Base-by-base conservation (phyloP, 2,113 vertebrate species). In the Sphaerodactylus townsendi region DNA sequence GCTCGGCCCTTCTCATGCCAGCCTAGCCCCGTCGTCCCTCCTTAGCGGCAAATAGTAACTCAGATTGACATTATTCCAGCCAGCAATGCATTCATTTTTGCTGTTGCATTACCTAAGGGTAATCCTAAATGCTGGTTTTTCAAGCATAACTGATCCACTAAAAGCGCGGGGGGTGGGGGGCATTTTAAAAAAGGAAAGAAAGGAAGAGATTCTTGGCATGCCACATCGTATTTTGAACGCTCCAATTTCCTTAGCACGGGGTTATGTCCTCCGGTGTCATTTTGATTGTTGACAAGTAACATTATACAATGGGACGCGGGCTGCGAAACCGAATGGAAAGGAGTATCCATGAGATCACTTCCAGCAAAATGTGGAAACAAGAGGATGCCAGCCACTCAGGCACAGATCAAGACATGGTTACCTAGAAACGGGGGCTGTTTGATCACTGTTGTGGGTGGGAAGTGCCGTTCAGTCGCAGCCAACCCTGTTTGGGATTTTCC, bases 21-120 rank as follows among this genome's bases (percentile, higher is more conserved):
- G 93, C 94, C n/a, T 74, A 83, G 86, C 92, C 91, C 91, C 88
- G 90, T 93, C 91, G 72, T 62, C 11, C 0, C 90, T 90, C 86
- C 84, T 94, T 91, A 79, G 69, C 82, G 80, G 88, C 86, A 86
- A 92, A 87, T 82, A 77, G 81, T 93, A 96, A 96, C 93, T 94
- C 90, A 44, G 80, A 68, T 83, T 95, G 95, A 94, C 95, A 93
- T 89, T 83, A 3, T 74, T 79, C 82, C 87, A 90, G 73, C 83
- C 78, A 77, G 87, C 88, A 85, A 94, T 0, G 0, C 77, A 88
- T 62, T 28, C 59, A 10, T 62, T 25, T 62, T 74, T 93, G 88
- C 93, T 91, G 91, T 90, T 93, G 91, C 95, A 94, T 95, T 95
- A 95, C 91, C 93, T 82, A 87, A 95, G 94, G 93, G 93, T 82